Base-by-base conservation (phyloP, 2,113 vertebrate species). In the Pogonocichla stellata region DNA sequence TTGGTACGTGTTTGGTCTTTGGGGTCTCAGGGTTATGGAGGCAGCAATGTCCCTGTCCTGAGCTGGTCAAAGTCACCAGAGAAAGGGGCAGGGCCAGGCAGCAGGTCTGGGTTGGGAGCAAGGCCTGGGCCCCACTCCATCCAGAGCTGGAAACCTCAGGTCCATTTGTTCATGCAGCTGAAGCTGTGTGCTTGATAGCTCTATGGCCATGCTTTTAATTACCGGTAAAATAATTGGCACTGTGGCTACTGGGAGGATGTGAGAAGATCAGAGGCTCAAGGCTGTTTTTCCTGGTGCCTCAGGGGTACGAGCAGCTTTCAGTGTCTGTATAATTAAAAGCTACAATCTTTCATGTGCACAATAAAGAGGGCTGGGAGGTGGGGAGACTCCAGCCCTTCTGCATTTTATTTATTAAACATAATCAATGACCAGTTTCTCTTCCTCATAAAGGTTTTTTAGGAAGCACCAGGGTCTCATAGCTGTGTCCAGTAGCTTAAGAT, bases 151-250 rank as follows among this genome's bases (percentile, higher is more conserved):
- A 77, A 71, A 50, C 70, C 90, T 73, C 2, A 24, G 17, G 67
- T 38, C 4, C 2, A 1, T 60, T 48, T 8, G 66, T 33, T 67
- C 83, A 77, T 31, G 75, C 88, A 78, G 85, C 92, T 92, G 96
- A 77, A 95, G 92, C 96, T 0, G 7, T 54, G 74, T 69, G 92
- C 95, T 77, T 89, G 90, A 65, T 93, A 60, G 90, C 90, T 83
- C 43, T 53, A 92, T 88, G 94, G 96, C 95, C 97, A 36, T 87
- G 96, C 97, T 97, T 97, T 98, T 98, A 98, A 98, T 98, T 98
- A 97, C 97, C 72, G n/a, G 97, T 98, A 93, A 98, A 98, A 98
- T 98, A 98, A 98, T 98, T 98, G 97, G 97, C 96, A 96, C 96
- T 66, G 89, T 66, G 97, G 97, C 96, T 97, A 96, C 97, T 93